Percentiles rank a stretch among this genome's conserved stretches.
Evolutionary conservation across 2,113 vertebrate species (phyloP).

Genomic region (Pterocles burchelli): DNA sequence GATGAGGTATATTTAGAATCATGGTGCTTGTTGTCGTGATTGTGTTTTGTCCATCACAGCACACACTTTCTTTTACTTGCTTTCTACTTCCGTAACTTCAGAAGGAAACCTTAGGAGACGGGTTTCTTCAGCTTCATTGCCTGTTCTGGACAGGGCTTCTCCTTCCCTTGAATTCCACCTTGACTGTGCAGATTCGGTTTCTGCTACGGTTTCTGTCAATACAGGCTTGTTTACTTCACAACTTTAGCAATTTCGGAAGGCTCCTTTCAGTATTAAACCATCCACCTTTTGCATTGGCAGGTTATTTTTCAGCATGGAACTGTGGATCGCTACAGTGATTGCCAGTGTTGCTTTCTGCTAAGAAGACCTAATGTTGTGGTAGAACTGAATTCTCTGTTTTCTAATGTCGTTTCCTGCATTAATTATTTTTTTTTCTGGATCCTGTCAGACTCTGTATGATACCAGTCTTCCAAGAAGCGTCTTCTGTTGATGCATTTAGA

Average conservation of each 20-base stretch:
- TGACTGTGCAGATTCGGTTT: neutral
- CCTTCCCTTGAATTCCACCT: neutral
- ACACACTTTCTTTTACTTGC: neutral
- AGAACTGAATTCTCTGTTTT: slow-evolving; percentile 16
- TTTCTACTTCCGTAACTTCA: slow-evolving; percentile 8
- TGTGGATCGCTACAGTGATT: neutral
- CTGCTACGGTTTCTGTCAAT: neutral
- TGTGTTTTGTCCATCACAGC: neutral
- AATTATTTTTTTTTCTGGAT: slow-evolving; percentile 12
- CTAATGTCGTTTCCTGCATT: neutral
- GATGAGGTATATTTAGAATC: neutral
- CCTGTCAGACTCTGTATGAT: neutral
- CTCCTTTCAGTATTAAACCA: neutral
- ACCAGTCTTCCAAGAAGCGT: neutral
- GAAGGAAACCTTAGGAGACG: neutral
- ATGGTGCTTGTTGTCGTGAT: neutral
- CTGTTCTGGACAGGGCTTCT: neutral
- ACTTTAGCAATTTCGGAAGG: neutral
- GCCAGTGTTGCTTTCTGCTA: neutral
- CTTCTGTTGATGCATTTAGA: neutral
- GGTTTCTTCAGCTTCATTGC: slow-evolving; percentile 13
- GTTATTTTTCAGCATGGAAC: neutral
- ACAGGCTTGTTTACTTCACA: slow-evolving; percentile 1
- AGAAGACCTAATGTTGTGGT: neutral
- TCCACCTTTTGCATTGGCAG: neutral